A percentile compares a stretch with the other conserved stretches of the same genome.
Evolutionary conservation across 2,113 vertebrate species (phyloP).

Genomic region (Micronisus gabar): DNA sequence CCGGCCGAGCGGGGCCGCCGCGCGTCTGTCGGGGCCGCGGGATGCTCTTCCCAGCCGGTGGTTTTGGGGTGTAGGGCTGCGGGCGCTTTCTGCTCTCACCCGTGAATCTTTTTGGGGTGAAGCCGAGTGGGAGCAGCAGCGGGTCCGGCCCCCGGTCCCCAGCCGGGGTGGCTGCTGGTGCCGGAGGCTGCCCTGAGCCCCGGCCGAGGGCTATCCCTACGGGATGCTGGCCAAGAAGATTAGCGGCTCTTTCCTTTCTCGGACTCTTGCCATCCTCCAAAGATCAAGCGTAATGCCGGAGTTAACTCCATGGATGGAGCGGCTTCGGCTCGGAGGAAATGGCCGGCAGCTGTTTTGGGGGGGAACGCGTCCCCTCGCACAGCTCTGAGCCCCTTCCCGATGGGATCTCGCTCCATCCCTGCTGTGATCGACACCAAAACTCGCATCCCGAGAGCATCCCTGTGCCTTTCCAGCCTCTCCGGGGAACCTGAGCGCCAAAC

Average conservation of each 20-base stretch:
- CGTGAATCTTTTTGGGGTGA: not conserved
- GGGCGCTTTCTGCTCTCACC: not conserved
- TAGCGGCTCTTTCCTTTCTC: not conserved
- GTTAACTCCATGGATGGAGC: not conserved
- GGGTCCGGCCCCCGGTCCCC: fast-evolving
- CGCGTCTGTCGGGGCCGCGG: not conserved
- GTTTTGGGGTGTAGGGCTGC: not conserved
- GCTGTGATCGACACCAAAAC: not conserved
- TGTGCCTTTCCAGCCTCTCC: not conserved
- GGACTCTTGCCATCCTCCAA: not conserved
- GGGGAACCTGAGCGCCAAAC: not conserved
- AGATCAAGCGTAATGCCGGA: not conserved
- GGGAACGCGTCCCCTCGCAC: fast-evolving
- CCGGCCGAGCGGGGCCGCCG: fast-evolving
- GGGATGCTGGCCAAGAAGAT: not conserved
- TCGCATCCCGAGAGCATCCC: not conserved
- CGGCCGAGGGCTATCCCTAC: fast-evolving
- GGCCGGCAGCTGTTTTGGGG: not conserved
- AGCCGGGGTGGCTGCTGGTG: not conserved
- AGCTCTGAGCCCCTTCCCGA: not conserved
- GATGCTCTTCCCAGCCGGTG: not conserved
- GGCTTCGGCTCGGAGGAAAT: fast-evolving
- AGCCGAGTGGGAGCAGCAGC: not conserved
- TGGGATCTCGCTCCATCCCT: not conserved
- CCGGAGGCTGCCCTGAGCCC: not conserved